Percentiles rank a stretch among this genome's conserved stretches.
Evolutionary conservation across 2,113 vertebrate species (phyloP).

Genomic region (Nothoprocta pentlandii): DNA sequence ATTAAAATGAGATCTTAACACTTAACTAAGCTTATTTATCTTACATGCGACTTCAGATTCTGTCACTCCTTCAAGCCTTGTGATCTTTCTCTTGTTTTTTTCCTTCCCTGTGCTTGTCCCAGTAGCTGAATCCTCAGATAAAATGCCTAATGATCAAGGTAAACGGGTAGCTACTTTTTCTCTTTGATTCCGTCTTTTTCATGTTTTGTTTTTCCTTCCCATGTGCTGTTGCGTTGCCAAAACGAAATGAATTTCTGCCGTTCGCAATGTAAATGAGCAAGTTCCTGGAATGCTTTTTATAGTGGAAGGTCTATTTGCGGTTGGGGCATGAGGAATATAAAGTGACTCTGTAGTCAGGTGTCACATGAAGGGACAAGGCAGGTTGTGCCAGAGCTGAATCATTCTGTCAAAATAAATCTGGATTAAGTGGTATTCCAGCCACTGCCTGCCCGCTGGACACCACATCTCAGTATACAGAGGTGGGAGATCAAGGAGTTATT

Average conservation of each 20-base stretch:
- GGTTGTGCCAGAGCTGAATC: neutral
- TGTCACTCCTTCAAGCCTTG: conserved; percentile 80
- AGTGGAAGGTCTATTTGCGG: conserved; percentile 14
- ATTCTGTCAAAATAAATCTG: neutral
- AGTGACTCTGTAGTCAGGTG: neutral
- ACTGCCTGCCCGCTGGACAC: neutral
- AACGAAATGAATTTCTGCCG: neutral
- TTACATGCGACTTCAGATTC: conserved; percentile 15
- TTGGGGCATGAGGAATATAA: neutral
- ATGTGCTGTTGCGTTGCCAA: conserved; percentile 21
- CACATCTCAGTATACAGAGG: accelerated
- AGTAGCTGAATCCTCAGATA: conserved; percentile 99
- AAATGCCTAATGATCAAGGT: conserved; percentile 99
- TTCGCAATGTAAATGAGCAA: neutral
- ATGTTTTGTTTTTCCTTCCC: conserved; percentile 10
- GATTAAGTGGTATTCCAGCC: neutral
- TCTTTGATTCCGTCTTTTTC: conserved; percentile 60
- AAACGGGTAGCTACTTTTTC: conserved; percentile 83
- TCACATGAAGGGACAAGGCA: neutral
- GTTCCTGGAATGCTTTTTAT: conserved; percentile 14
- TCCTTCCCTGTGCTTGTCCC: conserved; percentile 84
- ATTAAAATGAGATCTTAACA: neutral
- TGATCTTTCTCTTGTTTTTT: conserved; percentile 88
- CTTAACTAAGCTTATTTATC: neutral
- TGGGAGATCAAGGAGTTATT: neutral